Evolutionary conservation across 1,140 invertebrate genomes (phyloP), one percentile per base, ranked within the genome.

Genomic region (Papilio polyxenes): DNA sequence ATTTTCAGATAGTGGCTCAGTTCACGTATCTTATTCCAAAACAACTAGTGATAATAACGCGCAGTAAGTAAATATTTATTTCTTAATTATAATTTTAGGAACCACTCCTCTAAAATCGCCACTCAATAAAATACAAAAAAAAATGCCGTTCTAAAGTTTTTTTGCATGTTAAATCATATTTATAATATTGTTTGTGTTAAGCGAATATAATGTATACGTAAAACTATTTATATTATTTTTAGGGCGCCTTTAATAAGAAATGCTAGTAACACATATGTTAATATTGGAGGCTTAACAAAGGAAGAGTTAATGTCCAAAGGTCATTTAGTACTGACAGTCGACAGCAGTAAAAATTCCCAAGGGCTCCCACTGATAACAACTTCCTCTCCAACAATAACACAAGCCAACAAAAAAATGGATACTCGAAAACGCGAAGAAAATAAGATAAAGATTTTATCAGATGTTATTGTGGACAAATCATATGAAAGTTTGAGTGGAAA

Each of bases 371-470:
- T 69, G 62, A 65, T 69, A 80, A 69, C 59, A 9, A 65, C 56
- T 6, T 62, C 17, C 7, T 23, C 40, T n/a, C 59, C 78, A 20
- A 49, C 77, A 31, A 80, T 81, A 11, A 76, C 53, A 31, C 20
- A 74, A 75, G 40, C 40, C 40, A 82, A 81, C 49, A 77, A 40
- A 53, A n/a, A 81, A 76, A 81, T 82, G 81, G 8, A 88, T 82
- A 75, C 82, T 62, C 6, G 80, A 23, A 91, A 87, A 81, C 6
- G 75, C 56, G 85, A 87, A 49, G 88, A 93, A 8, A 85, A 84
- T 80, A 93, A 90, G 85, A 87, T 94, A 40, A 91, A 87, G 86
- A 93, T 94, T 40, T 69, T 94, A 31, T 94, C 93, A 59, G 90
- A 94, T 83, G 83, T 93, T 0, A 94, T 92, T 88, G 89, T 94